Base-by-base conservation (phyloP, 2,797 vertebrate genomes). In the Dendrocincla fuliginosa region DNA sequence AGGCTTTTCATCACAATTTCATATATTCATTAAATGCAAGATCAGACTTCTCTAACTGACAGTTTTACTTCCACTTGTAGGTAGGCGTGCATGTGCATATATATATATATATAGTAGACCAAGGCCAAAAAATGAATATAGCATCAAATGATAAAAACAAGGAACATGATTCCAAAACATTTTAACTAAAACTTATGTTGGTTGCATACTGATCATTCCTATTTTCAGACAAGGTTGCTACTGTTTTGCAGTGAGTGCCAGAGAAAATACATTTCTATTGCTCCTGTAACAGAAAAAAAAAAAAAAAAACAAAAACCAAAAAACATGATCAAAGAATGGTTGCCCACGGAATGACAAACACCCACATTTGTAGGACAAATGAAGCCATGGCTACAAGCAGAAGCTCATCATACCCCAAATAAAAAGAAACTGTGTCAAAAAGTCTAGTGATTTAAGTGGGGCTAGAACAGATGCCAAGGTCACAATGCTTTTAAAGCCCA, bases 241-340 rank as follows among this genome's bases (percentile, higher is more conserved):
- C 22, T 61, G 19, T 61, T 75, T 65, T 64, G 32, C 75, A 50
- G 12, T 33, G 22, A 57, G 11, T 79, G 46, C n/a, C 35, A 59
- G 33, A 63, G 49, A 74, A 88, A 93, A 49, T 14, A 41, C 1
- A 0, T 37, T 82, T 65, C 67, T 85, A 15, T 79, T 33, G 35
- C 35, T 71, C 28, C 32, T 92, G 22, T 33, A 53, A 32, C 25
- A 81, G 27, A 16, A 35, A 65, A 74, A 37, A 1, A 3, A 18
- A 67, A 41, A 28, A 3, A 61, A 50, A 41, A 27, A 4, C 23
- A 27, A 39, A 35, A 2, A 4, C 3, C 1, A 8, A 8, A 39
- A 65, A 79, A 1, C n/a, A 57, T 4, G 6, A 63, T 56, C 67
- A 67, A 87, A 75, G 65, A 79, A 52, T 0, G 0, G 14, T 13